Evolutionary conservation across 2,888 invertebrate genomes (phyloP).

Genomic region (Amiota communis): DNA sequence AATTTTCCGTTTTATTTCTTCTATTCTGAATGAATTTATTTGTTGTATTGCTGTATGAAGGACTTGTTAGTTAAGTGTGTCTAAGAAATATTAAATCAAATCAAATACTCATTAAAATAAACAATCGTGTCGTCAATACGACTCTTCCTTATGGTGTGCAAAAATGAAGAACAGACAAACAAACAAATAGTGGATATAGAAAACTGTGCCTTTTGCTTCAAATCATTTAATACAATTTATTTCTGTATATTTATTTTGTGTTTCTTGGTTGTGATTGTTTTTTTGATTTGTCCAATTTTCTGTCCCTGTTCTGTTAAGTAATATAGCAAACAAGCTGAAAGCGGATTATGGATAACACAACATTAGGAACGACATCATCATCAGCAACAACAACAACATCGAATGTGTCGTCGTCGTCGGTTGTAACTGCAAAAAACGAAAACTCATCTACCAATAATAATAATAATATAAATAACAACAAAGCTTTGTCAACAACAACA

Average conservation of each 20-base stretch:
- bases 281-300: slow-evolving; percentile 22
- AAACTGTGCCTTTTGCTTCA: too few relatives aligned
- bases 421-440: slow-evolving; percentile 52
- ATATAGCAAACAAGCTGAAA: slow-evolving; percentile 43
- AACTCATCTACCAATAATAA: slow-evolving; percentile 51
- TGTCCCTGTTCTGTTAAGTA: background rate
- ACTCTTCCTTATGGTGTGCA: too few relatives aligned
- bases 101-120: too few relatives aligned
- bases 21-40: too few relatives aligned
- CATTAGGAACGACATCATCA: slow-evolving; percentile 61
- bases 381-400: slow-evolving; percentile 44
- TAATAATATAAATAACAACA: slow-evolving; percentile 40
- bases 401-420: slow-evolving; percentile 38
- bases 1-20: too few relatives aligned
- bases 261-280: slow-evolving; percentile 36
- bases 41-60: too few relatives aligned
- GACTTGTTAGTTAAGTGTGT: too few relatives aligned
- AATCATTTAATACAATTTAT: too few relatives aligned
- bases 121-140: too few relatives aligned
- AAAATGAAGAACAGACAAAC: too few relatives aligned
- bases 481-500: slow-evolving; percentile 34
- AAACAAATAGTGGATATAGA: too few relatives aligned
- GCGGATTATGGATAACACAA: slow-evolving; percentile 70
- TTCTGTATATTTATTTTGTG: background rate
- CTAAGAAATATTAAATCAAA: too few relatives aligned